A percentile compares a stretch with the other conserved stretches of the same genome.
These are phyloP conservation scores for Melanotaenia duboulayi DNA, from an alignment of 2,113 vertebrate genomes.

Conservation along the genomic window DNA sequence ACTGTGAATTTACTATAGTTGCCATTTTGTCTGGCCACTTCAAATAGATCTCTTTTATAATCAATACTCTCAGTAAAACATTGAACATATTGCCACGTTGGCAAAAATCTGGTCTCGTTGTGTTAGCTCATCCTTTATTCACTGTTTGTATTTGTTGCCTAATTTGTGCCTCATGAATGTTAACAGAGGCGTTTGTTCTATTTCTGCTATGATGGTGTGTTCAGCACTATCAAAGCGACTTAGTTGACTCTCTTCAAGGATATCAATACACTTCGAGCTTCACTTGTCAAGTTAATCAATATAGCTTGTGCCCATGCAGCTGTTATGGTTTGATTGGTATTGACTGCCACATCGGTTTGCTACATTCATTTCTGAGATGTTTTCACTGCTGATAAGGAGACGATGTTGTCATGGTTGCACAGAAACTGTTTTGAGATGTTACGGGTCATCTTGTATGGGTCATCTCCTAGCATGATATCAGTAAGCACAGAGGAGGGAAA, in stretches of 20 bases:
- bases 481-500: conserved; percentile 65
- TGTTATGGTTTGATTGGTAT: conserved; percentile 66
- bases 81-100: conserved; percentile 61
- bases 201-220: conserved; percentile 25
- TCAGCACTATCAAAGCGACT: conserved; percentile 38
- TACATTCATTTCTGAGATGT: conserved; percentile 41
- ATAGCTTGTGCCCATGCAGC: conserved; percentile 60
- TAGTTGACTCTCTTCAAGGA: conserved; percentile 49
- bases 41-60: conserved; percentile 74
- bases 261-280: conserved; percentile 48
- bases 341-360: conserved; percentile 54
- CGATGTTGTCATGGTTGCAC: conserved; percentile 43
- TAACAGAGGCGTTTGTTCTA: conserved; percentile 39
- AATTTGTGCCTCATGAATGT: conserved; percentile 62
- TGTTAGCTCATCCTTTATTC: conserved; percentile 66
- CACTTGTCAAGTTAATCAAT: conserved; percentile 64
- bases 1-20: conserved; percentile 79
- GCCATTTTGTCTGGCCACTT: conserved; percentile 76
- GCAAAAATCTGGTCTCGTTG: conserved; percentile 44
- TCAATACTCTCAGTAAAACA: conserved; percentile 74
- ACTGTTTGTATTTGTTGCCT: conserved; percentile 54
- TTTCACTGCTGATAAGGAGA: conserved; percentile 30
- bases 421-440: conserved; percentile 53
- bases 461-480: conserved; percentile 54
- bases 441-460: conserved; percentile 52